Evolutionary conservation across 1,140 invertebrate species (phyloP), one percentile per base, ranked within the genome.

Genomic region (Macrocentrus cingulum): DNA sequence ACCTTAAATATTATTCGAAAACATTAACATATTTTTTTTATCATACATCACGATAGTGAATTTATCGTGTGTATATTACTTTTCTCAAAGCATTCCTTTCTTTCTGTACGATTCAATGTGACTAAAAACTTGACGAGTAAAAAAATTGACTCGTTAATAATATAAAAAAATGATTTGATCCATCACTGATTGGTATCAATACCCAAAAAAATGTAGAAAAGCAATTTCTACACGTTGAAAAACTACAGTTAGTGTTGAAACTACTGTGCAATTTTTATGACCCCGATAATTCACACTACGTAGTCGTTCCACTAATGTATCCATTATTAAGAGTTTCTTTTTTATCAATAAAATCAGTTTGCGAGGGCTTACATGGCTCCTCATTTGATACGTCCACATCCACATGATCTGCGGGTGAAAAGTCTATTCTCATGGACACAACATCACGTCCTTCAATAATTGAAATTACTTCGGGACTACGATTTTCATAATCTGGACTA

Each of bases 271-370:
- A 20, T 36, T n/a, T 22, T 36, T 41, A 23, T 20, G 19, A 37
- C 18, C 37, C 1, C 25, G 37, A n/a, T 50, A 11, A 20, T 8
- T 25, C 54, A 63, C 55, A 67, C 69, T 79, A 77, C 69, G 76
- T 78, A 20, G 75, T 66, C n/a, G 73, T 67, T 19, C 70, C 66
- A 34, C 74, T 67, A 4, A 79, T 76, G 49, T 77, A 80, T 36
- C 78, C 78, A 29, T 80, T 80, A 53, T 77, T 79, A n/a, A 76
- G 55, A 0, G 63, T 70, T 60, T 77, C 71, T 20, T 65, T 44
- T 60, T 69, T 68, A 36, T 70, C 66, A 6, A 39, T 48, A 32
- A 70, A 73, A 15, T 72, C 71, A 5, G 51, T 39, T 7, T 54
- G 50, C 0, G 57, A 56, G 29, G 22, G 25, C n/a, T 58, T 59